Evolutionary conservation across 2,797 vertebrate genomes (phyloP), one percentile per base, ranked within the genome.

Genomic region (Pangasius krempfi): DNA sequence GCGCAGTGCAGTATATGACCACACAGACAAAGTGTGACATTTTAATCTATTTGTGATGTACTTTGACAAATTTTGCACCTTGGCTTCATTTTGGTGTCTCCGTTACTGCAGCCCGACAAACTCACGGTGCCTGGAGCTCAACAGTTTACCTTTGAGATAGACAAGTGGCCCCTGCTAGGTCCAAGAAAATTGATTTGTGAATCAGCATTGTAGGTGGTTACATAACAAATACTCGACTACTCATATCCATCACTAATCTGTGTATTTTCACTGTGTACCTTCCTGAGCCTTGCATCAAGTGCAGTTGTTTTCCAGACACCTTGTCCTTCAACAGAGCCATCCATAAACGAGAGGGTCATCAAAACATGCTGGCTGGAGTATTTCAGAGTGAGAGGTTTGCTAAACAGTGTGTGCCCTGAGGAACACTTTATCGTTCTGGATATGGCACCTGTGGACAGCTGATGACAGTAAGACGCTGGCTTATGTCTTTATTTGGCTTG

Each of bases 401-500:
- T 96, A 95, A 96, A 96, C 96, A 96, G 85, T 87, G 87, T 89
- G 82, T 62, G 12, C 66, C 75, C 89, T 90, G 91, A 93, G 89
- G 92, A 93, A 89, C 89, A 56, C 89, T 94, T 90, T 85, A 91
- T 95, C 93, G 94, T 93, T 86, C 18, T 81, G 33, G 86, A 76
- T 80, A 87, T 94, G 95, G 95, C 95, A 95, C 91, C 94, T 93
- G 92, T 92, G 92, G 91, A 93, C 88, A 90, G 76, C 89, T 93
- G 91, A 93, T 90, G 93, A 94, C 93, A 95, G 94, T 93, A 95
- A 93, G 91, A 91, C 85, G 2, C 89, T 44, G 90, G 87, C 83
- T 92, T 87, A 95, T 96, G 95, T 94, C 95, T 96, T 95, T 96
- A 96, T 96, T 96, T 95, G 96, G 95, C 94, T 92, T 91, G 87